Base-by-base conservation (phyloP, 2,113 vertebrate species). In the Orycteropus afer region DNA sequence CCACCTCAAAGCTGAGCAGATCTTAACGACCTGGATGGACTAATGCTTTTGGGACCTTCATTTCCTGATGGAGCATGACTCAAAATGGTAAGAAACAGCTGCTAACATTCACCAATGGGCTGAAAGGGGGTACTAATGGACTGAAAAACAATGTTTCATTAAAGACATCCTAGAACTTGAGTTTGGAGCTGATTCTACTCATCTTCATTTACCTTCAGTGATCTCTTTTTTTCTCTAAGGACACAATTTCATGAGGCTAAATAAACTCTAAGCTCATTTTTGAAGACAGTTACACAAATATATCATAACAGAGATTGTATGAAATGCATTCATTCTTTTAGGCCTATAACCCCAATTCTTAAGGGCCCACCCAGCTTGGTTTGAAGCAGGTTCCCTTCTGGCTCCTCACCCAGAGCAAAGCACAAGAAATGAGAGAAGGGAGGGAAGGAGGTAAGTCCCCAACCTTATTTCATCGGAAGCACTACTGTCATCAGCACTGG, bases 381-480 rank as follows among this genome's bases (percentile, higher is more conserved):
- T 2, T 79, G 91, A 34, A 42, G 0, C 57, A 45, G 15, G 11
- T 2, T 9, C 77, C 0, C 9, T 27, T 12, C 2, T 82, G 69
- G 85, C 85, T 85, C 29, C 25, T 17, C 0, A 22, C 71, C 15
- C 18, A 27, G 25, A 59, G 34, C 2, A 7, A 77, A 22, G 84
- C 34, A 12, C 14, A 13, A 1, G 32, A 12, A 83, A 67, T 34
- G 53, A 12, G 61, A 22, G n/a, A 34, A 0, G 2, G 57, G 40
- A 15, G 32, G 88, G 17, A 20, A 3, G 51, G 71, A 27, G 13
- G 0, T 4, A 23, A 10, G 2, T 25, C 6, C 83, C 25, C 93
- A n/a, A 99, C 99, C 99, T 99, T 96, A 99, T 99, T 96, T 99
- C 99, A 94, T 99, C 99, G 2, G 99, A 99, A 20, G 99, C 99